These are phyloP conservation scores for Hyposoter didymator DNA, from an alignment of 2,888 invertebrate genomes.

Conservation along the genomic window DNA sequence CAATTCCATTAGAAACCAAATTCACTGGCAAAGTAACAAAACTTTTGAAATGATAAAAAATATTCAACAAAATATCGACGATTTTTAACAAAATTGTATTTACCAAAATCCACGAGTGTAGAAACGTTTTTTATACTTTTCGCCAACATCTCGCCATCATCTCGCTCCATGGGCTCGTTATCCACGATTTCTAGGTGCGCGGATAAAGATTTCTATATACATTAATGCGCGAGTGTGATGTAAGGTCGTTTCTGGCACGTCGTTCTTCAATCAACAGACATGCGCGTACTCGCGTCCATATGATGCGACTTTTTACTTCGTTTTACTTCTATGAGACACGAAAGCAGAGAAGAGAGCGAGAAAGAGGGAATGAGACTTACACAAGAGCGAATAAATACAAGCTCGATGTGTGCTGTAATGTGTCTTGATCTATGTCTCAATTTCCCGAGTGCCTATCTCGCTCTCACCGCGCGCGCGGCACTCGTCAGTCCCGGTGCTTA, in stretches of 20 bases:
- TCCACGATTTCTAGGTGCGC: neutral
- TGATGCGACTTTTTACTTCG: slow-evolving; percentile 24
- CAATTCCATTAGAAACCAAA: too few relatives aligned
- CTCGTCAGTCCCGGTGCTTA: slow-evolving; percentile 50
- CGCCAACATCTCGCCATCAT: neutral
- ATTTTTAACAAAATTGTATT: too few relatives aligned
- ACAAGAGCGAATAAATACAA: slow-evolving; percentile 36
- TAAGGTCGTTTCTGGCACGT: slow-evolving; percentile 67
- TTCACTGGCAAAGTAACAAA: too few relatives aligned
- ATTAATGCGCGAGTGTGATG: slow-evolving; percentile 35
- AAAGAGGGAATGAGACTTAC: neutral
- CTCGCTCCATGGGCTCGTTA: too few relatives aligned
- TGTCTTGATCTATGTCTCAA: slow-evolving; percentile 72
- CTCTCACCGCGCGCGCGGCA: slow-evolving; percentile 21
- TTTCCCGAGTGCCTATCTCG: slow-evolving; percentile 65
- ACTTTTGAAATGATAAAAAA: too few relatives aligned
- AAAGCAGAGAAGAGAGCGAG: neutral
- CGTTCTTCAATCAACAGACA: slow-evolving; percentile 48
- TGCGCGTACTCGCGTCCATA: slow-evolving; percentile 36
- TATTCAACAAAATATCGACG: too few relatives aligned
- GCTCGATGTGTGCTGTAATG: slow-evolving; percentile 58
- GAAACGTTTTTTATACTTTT: neutral
- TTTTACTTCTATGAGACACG: slow-evolving; percentile 45
- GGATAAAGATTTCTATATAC: slow-evolving; percentile 18
- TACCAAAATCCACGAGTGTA: neutral